These are phyloP conservation scores for Periophthalmus magnuspinnatus DNA, from an alignment of 2,797 vertebrate genomes.

Conservation along the genomic window DNA sequence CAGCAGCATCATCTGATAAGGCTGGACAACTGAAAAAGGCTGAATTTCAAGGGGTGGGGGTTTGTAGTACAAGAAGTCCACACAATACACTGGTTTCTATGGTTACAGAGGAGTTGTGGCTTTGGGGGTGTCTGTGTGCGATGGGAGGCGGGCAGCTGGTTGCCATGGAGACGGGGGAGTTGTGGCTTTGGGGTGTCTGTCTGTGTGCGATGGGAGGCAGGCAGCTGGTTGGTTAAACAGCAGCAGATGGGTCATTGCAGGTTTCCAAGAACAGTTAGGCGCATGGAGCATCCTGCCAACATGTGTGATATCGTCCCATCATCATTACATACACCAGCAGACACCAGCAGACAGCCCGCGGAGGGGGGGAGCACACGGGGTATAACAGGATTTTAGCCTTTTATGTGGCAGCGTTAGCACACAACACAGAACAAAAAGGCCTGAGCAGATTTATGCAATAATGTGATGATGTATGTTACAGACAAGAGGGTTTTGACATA, in stretches of 20 bases:
- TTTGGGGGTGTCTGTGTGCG: slow-evolving; percentile 65
- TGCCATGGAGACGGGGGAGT: slow-evolving; percentile 70
- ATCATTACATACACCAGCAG: slow-evolving; percentile 37
- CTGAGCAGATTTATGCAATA: slow-evolving; percentile 1
- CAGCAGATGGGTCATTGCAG: slow-evolving; percentile 71
- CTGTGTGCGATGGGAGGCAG: slow-evolving; percentile 59
- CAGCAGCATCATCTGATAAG: slow-evolving; percentile 10
- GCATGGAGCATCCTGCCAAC: slow-evolving; percentile 51
- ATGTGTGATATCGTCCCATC: slow-evolving; percentile 60
- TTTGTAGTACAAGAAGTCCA: slow-evolving; percentile 43
- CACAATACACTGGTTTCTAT: slow-evolving; percentile 64
- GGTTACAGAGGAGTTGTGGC: slow-evolving; percentile 64
- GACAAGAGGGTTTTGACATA: slow-evolving; percentile 4
- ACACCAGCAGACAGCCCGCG: slow-evolving; percentile 22
- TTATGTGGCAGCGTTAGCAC: slow-evolving; percentile 32
- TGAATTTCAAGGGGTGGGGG: slow-evolving; percentile 16
- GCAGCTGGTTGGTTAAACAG: slow-evolving; percentile 65
- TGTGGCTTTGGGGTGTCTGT: slow-evolving; percentile 63
- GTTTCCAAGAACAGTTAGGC: slow-evolving; percentile 67
- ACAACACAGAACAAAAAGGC: slow-evolving; percentile 20
- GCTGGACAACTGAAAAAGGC: slow-evolving; percentile 21
- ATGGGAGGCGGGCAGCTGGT: slow-evolving; percentile 64
- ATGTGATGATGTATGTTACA: slow-evolving; percentile 13
- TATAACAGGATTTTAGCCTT: slow-evolving; percentile 40
- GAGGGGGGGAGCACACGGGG: slow-evolving; percentile 23